Base-by-base conservation (phyloP, 2,888 invertebrate genomes). In the Drosophila mercatorum region DNA sequence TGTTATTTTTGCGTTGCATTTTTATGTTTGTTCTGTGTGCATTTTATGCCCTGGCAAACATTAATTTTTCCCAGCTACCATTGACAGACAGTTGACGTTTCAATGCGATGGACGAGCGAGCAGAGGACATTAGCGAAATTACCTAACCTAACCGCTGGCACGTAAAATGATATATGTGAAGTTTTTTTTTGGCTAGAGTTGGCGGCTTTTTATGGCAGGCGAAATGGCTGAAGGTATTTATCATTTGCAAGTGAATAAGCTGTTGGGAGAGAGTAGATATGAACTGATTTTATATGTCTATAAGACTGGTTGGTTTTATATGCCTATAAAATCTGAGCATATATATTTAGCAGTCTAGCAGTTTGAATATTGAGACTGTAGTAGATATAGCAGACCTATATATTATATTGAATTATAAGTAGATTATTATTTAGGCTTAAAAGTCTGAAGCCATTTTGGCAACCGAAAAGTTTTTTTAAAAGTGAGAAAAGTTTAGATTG, bases 1-100 rank as follows among this genome's bases (percentile, higher is more conserved):
- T 83, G 77, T 72, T 72, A 72, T 87, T 90, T 88, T 83, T 88
- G 86, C 79, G 81, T 89, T 83, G 88, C 78, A 83, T 67, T 89
- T 89, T 88, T 80, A 76, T 84, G 72, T 75, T 56, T 59, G 61
- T 55, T 31, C 31, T 41, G 49, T 68, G 72, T 68, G 40, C 49
- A 51, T 75, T 68, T 74, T 80, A 76, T 69, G 57, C 51, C 46
- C 66, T 57, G 62, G 59, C 56, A 68, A 68, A 81, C 81, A 83
- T 88, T 86, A 83, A 85, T 88, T 86, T 86, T 75, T 57, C 17
- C 71, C 53, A 22, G 55, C 62, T 59, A 44, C 11, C 57, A 74
- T 67, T 89, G 90, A 89, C 89, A 88, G 90, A 90, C 81, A 79
- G 83, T 81, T 81, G 90, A 78, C 75, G 67, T 71, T 72, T 88